Evolutionary conservation across 2,113 vertebrate species (phyloP).

Genomic region (Azemiops feae): DNA sequence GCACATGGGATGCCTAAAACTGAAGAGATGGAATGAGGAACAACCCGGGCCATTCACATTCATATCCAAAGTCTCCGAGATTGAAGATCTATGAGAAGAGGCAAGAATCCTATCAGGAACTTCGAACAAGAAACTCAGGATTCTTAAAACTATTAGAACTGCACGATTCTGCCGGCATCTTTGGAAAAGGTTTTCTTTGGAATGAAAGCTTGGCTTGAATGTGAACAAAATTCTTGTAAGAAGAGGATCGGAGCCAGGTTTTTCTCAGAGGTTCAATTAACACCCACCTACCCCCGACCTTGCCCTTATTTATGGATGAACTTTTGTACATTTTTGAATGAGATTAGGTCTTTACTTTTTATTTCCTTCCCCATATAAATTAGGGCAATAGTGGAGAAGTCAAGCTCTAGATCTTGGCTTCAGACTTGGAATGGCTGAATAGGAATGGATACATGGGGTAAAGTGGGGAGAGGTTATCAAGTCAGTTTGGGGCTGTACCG

Average conservation of each 20-base stretch:
- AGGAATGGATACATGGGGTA: slow-evolving; percentile 1
- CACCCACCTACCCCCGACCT: background rate
- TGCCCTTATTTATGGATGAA: background rate
- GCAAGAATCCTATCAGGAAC: background rate
- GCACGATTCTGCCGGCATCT: background rate
- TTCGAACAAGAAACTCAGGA: background rate
- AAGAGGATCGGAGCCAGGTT: background rate
- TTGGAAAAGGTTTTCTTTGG: background rate
- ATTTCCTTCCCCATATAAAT: background rate
- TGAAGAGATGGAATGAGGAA: background rate
- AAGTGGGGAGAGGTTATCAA: background rate
- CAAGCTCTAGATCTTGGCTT: background rate
- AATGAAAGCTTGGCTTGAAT: background rate
- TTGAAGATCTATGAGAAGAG: background rate
- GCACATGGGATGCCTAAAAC: background rate
- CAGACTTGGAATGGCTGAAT: slow-evolving; percentile 19
- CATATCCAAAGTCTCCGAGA: background rate
- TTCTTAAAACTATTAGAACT: background rate
- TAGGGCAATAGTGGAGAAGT: background rate
- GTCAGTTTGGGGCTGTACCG: background rate
- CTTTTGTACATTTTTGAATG: background rate
- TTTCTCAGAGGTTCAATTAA: background rate
- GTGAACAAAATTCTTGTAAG: background rate
- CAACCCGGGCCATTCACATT: background rate
- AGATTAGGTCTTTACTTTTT: background rate